Conservation (phyloP, 2,888 invertebrate species). For the Theristus sp. region DNA sequence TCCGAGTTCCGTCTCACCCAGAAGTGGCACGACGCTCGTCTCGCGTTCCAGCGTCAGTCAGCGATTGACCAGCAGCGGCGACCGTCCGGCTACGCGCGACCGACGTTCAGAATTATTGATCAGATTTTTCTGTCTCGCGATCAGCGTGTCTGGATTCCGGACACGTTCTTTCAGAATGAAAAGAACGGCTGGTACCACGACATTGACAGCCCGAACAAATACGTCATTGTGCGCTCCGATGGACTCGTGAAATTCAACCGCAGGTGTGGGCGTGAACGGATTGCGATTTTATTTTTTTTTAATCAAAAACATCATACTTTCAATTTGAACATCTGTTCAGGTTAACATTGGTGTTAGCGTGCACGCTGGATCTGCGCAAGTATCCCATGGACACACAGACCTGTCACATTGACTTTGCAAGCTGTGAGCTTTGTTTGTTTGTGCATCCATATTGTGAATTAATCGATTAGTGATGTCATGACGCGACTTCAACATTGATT, state of each 20-base stretch:
- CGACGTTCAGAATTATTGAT: conserved; percentile 17
- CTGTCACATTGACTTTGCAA: conserved; percentile 27
- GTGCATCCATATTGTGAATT: background rate
- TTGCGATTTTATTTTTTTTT: background rate
- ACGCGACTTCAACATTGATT: background rate
- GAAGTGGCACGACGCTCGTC: conserved; percentile 4
- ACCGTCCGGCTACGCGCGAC: background rate
- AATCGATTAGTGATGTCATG: background rate
- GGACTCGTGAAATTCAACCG: conserved; percentile 25
- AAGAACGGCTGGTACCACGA: conserved; percentile 6
- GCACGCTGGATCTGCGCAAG: conserved; percentile 23
- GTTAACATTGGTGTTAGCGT: conserved; percentile 23
- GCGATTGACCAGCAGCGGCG: too few species aligned
- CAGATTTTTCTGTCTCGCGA: conserved; percentile 21
- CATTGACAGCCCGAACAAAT: conserved; percentile 17
- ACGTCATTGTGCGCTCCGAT: conserved; percentile 22
- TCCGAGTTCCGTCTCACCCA: background rate
- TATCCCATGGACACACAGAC: conserved; percentile 28
- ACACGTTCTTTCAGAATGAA: conserved; percentile 7
- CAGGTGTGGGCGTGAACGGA: conserved; percentile 6
- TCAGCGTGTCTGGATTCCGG: conserved; percentile 23
- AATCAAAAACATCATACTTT: too few species aligned
- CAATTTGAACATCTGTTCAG: conserved; percentile 9
- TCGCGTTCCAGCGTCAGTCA: background rate
- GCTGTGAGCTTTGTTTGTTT: conserved; percentile 21